Percentiles rank a stretch among this genome's conserved stretches.
phyloP scores from a whole-genome alignment of 2,797 vertebrate genomes.

The Parambassis ranga region DNA sequence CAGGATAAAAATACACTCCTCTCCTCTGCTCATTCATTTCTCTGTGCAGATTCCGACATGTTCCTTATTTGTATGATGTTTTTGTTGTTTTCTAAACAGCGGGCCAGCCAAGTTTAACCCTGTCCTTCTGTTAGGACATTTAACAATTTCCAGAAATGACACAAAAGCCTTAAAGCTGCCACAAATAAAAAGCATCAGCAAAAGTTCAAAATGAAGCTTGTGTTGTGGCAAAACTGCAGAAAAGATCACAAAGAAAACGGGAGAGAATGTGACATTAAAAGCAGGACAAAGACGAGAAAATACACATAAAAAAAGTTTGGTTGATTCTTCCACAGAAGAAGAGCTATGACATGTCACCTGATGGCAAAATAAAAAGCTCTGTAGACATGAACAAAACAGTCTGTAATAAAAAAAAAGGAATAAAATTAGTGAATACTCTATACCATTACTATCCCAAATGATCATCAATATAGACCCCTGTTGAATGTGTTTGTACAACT shows the following conservation, averaged over 20 bases:
- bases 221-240: neutral
- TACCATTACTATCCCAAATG: conserved; percentile 57
- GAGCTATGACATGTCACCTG: conserved; percentile 19
- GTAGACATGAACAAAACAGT: conserved; percentile 49
- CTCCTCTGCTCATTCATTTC: too few relatives aligned
- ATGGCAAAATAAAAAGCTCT: conserved; percentile 53
- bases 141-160: neutral
- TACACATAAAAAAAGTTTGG: conserved; percentile 2
- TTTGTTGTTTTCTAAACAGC: too few relatives aligned
- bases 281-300: conserved; percentile 1
- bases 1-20: neutral
- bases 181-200: neutral
- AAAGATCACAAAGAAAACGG: conserved; percentile 2
- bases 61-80: rapidly evolving
- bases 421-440: conserved; percentile 73
- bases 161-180: neutral
- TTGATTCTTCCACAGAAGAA: conserved; percentile 39
- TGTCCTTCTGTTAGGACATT: too few relatives aligned
- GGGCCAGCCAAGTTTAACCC: too few relatives aligned
- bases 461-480: conserved; percentile 52
- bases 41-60: too few relatives aligned
- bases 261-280: conserved; percentile 5
- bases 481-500: conserved; percentile 20
- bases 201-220: neutral
- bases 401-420: conserved; percentile 61